Conservation (phyloP, 2,113 vertebrate species). For the Turdus rufiventris region DNA sequence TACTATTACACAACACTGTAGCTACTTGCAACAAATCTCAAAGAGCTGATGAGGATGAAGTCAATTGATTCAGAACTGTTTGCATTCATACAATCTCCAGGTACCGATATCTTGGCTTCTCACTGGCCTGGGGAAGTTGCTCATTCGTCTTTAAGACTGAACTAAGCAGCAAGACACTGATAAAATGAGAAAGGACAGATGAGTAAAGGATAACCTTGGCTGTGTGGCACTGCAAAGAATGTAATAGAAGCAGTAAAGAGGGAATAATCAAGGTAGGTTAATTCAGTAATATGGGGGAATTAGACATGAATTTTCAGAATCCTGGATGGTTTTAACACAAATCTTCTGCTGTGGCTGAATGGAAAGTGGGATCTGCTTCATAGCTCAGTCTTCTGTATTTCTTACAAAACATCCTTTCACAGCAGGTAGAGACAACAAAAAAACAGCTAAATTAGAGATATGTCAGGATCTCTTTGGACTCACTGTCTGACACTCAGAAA, state of each 20-base stretch:
- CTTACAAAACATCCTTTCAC: not conserved
- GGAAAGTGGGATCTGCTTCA: not conserved
- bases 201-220: not conserved
- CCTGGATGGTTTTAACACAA: not conserved
- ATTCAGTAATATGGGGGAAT: not conserved
- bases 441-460: not conserved
- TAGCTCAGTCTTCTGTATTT: not conserved
- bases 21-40: not conserved
- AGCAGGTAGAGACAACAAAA: not conserved
- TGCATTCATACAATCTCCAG: not conserved
- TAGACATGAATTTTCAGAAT: not conserved
- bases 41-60: not conserved
- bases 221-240: not conserved
- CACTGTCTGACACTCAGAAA: not conserved
- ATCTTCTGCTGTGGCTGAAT: not conserved
- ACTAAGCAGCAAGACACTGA: not conserved
- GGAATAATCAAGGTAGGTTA: not conserved
- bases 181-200: not conserved
- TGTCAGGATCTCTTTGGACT: not conserved
- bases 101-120: not conserved
- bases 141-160: not conserved
- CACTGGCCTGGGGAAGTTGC: not conserved
- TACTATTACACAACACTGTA: not conserved
- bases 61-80: not conserved
- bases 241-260: not conserved